Percentiles rank a stretch among this genome's conserved stretches.
phyloP scores from a whole-genome alignment of 1,140 invertebrate species.

The Brachionus asplanchnoidis region DNA sequence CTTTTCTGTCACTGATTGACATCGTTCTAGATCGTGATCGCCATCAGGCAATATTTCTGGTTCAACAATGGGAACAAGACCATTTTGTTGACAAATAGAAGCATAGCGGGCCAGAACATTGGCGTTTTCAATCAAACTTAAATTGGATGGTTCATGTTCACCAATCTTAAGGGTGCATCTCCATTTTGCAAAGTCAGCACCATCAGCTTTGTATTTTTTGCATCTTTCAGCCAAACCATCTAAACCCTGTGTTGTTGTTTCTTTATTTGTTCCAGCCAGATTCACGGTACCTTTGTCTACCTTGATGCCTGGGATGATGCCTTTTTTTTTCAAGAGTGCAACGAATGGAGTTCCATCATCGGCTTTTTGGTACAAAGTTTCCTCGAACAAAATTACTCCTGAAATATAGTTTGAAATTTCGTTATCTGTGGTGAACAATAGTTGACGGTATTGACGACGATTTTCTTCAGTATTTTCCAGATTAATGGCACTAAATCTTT shows the following conservation, averaged over 20 bases:
- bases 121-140: constrained; percentile 84
- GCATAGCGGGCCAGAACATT: constrained; percentile 95
- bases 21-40: constrained; percentile 81
- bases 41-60: constrained; percentile 86
- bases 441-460: constrained; percentile 69
- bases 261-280: constrained; percentile 74
- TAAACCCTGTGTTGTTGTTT: constrained; percentile 89
- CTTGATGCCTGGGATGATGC: constrained; percentile 61
- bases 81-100: constrained; percentile 88
- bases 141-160: constrained; percentile 78
- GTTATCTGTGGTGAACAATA: constrained; percentile 75
- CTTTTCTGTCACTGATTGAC: constrained; percentile 64
- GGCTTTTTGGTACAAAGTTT: constrained; percentile 85
- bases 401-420: constrained; percentile 56
- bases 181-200: constrained; percentile 99
- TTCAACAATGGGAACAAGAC: constrained; percentile 94
- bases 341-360: constrained; percentile 57
- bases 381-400: constrained; percentile 77
- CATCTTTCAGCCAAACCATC: constrained; percentile 88
- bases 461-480: constrained; percentile 70
- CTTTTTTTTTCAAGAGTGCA: constrained; percentile 56
- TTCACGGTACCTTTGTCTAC: constrained; percentile 60
- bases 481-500: constrained; percentile 56
- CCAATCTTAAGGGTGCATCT: constrained; percentile 90
- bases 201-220: constrained; percentile 95